A percentile compares a stretch with the other conserved stretches of the same genome.
phyloP scores from a whole-genome alignment of 2,797 vertebrate species.

The Huso huso region DNA sequence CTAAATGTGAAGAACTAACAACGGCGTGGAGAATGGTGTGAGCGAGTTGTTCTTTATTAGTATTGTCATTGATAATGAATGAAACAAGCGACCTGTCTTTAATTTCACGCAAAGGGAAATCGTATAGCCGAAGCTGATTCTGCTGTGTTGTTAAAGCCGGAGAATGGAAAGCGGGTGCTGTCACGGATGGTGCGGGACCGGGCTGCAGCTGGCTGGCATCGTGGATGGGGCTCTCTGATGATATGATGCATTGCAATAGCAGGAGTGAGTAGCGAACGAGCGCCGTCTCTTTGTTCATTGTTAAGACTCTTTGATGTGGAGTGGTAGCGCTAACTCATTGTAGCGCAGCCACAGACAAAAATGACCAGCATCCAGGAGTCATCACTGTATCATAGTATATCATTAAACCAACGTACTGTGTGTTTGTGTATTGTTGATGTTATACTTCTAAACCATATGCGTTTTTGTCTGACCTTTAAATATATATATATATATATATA shows the following conservation, averaged over 20 bases:
- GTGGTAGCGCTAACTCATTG: not conserved
- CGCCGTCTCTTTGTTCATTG: not conserved
- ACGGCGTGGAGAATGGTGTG: not conserved
- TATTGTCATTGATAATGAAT: not conserved
- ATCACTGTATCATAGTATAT: too few species aligned
- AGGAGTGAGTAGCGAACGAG: slow-evolving; percentile 22
- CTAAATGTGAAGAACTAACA: not conserved
- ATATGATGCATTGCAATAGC: slow-evolving; percentile 22
- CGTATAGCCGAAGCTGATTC: not conserved
- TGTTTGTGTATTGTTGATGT: too few species aligned
- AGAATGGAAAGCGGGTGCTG: slow-evolving; percentile 13
- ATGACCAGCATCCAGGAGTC: too few species aligned
- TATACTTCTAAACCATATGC: too few species aligned
- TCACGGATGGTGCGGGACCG: slow-evolving; percentile 17
- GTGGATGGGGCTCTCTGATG: slow-evolving; percentile 17
- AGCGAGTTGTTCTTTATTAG: not conserved
- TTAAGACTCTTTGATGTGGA: not conserved
- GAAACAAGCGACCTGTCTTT: slow-evolving; percentile 6
- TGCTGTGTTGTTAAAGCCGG: not conserved
- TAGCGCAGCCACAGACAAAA: not conserved
- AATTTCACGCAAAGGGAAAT: slow-evolving; percentile 2
- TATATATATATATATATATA: too few species aligned
- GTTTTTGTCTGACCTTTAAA: too few species aligned
- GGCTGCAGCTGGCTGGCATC: slow-evolving; percentile 16
- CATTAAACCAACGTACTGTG: too few species aligned